These are phyloP conservation scores for Dendrocopos noguchii DNA, from an alignment of 2,113 vertebrate genomes.

Conservation along the genomic window DNA sequence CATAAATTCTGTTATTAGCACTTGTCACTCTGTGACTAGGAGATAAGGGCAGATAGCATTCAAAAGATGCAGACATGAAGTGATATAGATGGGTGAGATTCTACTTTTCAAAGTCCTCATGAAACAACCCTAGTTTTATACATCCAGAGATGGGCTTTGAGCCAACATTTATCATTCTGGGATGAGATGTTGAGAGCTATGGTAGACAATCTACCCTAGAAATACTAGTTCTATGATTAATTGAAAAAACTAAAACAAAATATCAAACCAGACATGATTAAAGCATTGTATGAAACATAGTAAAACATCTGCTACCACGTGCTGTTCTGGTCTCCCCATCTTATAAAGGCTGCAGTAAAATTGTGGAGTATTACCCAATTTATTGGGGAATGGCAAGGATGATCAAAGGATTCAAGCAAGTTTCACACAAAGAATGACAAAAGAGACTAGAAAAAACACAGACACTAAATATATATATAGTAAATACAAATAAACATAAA, in stretches of 20 bases:
- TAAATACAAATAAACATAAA: too few relatives aligned
- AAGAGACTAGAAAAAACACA: neutral
- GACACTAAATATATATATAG: neutral
- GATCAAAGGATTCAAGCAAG: neutral
- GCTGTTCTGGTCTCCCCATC: neutral
- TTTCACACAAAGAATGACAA: neutral
- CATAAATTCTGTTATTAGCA: slow-evolving; percentile 57
- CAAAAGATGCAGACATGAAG: neutral
- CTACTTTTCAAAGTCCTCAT: slow-evolving; percentile 21
- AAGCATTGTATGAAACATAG: neutral
- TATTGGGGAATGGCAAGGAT: neutral
- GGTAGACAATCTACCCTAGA: neutral
- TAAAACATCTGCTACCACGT: neutral
- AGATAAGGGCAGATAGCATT: slow-evolving; percentile 36
- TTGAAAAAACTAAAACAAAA: neutral
- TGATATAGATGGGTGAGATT: slow-evolving; percentile 11
- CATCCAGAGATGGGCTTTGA: neutral
- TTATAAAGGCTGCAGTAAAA: neutral
- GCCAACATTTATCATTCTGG: slow-evolving; percentile 15
- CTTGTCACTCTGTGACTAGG: slow-evolving; percentile 50
- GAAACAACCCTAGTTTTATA: slow-evolving; percentile 17
- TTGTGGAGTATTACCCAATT: neutral
- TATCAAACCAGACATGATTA: neutral
- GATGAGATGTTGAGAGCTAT: neutral
- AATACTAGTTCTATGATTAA: neutral